Percentiles rank a stretch among this genome's conserved stretches.
These are phyloP conservation scores for Pseudorectes ferrugineus DNA, from an alignment of 2,113 vertebrate species.

Conservation along the genomic window DNA sequence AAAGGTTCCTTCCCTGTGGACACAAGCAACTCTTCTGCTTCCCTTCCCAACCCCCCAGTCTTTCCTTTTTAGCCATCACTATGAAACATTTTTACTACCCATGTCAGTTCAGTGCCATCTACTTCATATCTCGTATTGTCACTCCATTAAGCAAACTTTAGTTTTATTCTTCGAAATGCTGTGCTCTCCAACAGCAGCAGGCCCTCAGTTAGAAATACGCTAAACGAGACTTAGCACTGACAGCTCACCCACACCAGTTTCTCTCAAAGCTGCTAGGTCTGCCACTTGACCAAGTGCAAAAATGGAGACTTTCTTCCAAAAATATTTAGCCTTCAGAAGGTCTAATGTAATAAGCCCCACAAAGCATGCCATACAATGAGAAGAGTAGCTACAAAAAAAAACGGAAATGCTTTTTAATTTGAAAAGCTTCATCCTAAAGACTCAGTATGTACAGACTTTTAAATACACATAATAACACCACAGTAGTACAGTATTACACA, in stretches of 20 bases:
- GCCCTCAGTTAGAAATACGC: neutral
- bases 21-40: neutral
- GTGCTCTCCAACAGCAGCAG: neutral
- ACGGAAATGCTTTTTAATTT: neutral
- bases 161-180: neutral
- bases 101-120: neutral
- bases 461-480: neutral
- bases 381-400: neutral
- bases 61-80: neutral
- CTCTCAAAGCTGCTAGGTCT: neutral
- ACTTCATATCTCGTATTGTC: neutral
- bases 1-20: neutral
- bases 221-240: neutral
- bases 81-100: neutral
- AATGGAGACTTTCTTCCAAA: neutral
- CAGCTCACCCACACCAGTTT: neutral
- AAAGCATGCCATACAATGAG: neutral
- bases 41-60: accelerated
- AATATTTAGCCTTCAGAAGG: neutral
- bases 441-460: neutral
- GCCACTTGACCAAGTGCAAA: neutral
- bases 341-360: neutral
- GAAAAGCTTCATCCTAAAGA: neutral
- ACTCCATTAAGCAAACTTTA: neutral
- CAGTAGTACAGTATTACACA: neutral